phyloP scores from a whole-genome alignment of 2,888 invertebrate species.

The Drosophila ezoana region DNA sequence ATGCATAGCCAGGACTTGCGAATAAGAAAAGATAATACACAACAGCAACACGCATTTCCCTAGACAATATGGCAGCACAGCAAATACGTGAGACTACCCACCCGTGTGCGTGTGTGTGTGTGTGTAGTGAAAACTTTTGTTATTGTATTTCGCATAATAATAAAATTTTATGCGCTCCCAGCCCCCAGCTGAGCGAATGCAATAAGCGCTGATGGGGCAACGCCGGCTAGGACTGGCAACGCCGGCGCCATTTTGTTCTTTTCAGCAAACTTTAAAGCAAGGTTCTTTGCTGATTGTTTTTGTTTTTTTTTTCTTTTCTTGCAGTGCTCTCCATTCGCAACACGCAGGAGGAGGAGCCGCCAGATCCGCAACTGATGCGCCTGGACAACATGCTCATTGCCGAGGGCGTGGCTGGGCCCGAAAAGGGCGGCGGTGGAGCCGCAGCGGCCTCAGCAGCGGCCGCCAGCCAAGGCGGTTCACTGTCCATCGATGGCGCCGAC shows the following conservation, averaged over 20 bases:
- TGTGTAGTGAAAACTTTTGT: slow-evolving; percentile 25
- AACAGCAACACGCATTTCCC: slow-evolving; percentile 53
- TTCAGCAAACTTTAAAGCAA: slow-evolving; percentile 18
- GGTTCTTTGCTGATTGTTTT: slow-evolving; percentile 23
- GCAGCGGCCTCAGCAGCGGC: slow-evolving; percentile 96
- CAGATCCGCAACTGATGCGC: slow-evolving; percentile 99
- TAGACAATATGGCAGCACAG: slow-evolving; percentile 50
- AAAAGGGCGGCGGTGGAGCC: slow-evolving; percentile 95
- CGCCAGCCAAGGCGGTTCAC: slow-evolving; percentile 89
- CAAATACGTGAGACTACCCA: slow-evolving; percentile 9
- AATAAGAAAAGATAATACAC: slow-evolving; percentile 38
- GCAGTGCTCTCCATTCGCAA: slow-evolving; percentile 96
- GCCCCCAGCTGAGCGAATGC: neutral
- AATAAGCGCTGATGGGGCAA: no score
- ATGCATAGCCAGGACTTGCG: slow-evolving; percentile 61
- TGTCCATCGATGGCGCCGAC: slow-evolving; percentile 88
- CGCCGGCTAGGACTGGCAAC: neutral
- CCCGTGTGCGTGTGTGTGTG: slow-evolving; percentile 8
- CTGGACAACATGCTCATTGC: slow-evolving; percentile 99
- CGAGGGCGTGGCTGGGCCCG: slow-evolving; percentile 98
- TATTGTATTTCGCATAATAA: slow-evolving; percentile 33
- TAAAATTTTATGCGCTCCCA: slow-evolving; percentile 58
- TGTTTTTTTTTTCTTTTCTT: slow-evolving; percentile 54
- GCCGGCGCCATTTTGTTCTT: slow-evolving; percentile 12
- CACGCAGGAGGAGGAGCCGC: slow-evolving; percentile 99